These are phyloP conservation scores for Orthonevra nobilis DNA, from an alignment of 2,888 invertebrate genomes.

Conservation along the genomic window DNA sequence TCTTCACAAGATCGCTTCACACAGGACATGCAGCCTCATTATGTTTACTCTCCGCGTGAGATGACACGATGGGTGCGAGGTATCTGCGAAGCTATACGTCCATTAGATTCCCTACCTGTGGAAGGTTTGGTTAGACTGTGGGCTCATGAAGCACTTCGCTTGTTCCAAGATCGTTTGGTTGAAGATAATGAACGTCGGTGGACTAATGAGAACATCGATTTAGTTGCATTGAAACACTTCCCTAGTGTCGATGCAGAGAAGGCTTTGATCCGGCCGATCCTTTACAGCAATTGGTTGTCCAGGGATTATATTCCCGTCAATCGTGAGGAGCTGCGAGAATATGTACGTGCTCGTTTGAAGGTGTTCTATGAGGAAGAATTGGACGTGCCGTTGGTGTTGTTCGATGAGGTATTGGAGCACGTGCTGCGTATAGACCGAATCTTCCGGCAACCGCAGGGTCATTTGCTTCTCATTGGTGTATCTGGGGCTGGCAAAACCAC, in stretches of 20 bases:
- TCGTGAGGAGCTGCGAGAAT: constrained; percentile 95
- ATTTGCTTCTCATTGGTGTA: constrained; percentile 97
- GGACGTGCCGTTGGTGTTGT: constrained; percentile 98
- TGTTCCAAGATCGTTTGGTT: constrained; percentile 98
- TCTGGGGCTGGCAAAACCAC: constrained; percentile 99
- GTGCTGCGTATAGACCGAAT: constrained; percentile 99
- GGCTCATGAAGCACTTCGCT: constrained; percentile 98
- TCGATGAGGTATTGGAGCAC: constrained; percentile 99
- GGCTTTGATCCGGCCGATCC: constrained; percentile 94
- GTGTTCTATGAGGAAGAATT: constrained; percentile 99
- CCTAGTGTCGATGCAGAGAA: constrained; percentile 91
- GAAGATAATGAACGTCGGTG: constrained; percentile 96
- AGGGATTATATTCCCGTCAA: constrained; percentile 99
- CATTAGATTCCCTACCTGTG: constrained; percentile 93
- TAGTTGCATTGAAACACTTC: constrained; percentile 96
- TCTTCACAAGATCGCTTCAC: constrained; percentile 98
- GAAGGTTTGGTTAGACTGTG: constrained; percentile 98
- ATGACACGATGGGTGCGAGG: constrained; percentile 99
- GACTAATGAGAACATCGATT: constrained; percentile 99
- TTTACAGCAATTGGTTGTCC: constrained; percentile 99
- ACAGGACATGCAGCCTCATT: constrained; percentile 99
- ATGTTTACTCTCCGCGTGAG: constrained; percentile 99
- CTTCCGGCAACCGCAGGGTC: constrained; percentile 99
- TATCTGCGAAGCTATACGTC: constrained; percentile 98
- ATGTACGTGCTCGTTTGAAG: constrained; percentile 97